Conservation (phyloP, 2,797 vertebrate genomes). For the Mus minutoides region DNA sequence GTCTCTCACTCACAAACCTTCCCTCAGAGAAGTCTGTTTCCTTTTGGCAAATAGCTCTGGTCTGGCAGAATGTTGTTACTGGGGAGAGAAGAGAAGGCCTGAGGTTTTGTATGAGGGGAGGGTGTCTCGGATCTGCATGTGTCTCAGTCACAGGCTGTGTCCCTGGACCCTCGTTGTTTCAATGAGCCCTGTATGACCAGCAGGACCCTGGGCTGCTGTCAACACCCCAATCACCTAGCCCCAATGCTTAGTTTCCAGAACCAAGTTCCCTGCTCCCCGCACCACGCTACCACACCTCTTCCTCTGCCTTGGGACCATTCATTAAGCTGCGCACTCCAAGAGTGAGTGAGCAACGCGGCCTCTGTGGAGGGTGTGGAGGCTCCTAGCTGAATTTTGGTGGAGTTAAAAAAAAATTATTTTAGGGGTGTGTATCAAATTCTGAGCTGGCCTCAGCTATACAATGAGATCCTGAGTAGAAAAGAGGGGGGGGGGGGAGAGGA, state of each 20-base stretch:
- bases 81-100: accelerated
- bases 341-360: background rate
- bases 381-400: background rate
- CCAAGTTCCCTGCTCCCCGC: background rate
- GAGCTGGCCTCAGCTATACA: background rate
- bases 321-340: too few relatives aligned
- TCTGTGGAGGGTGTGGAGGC: background rate
- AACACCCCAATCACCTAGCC: background rate
- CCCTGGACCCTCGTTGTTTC: background rate
- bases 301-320: background rate
- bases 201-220: accelerated
- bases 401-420: background rate
- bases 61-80: background rate
- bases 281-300: background rate
- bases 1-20: background rate
- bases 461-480: background rate
- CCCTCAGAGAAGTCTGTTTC: background rate
- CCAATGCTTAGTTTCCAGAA: background rate
- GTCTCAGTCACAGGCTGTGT: background rate
- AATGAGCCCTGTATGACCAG: background rate
- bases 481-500: background rate
- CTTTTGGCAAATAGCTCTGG: background rate
- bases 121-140: background rate
- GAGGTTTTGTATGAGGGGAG: background rate
- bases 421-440: background rate